Evolutionary conservation across 2,113 vertebrate species (phyloP).

Genomic region (Azemiops feae): DNA sequence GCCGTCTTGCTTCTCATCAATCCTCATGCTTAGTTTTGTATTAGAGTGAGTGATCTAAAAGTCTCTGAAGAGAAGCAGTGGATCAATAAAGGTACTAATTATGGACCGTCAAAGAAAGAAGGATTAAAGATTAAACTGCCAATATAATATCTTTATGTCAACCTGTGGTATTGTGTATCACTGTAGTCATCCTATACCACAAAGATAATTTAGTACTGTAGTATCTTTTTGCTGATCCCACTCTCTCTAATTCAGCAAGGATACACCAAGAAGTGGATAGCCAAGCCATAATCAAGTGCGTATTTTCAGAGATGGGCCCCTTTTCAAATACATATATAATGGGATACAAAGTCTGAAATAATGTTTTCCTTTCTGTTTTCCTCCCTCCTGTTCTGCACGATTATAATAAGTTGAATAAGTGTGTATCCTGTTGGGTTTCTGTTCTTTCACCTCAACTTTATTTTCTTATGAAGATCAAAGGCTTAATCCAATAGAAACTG

Average conservation of each 20-base stretch:
- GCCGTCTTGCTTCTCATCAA: not conserved
- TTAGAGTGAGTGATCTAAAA: not conserved
- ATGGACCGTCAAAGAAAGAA: not conserved
- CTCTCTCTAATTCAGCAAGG: not conserved
- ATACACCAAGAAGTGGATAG: not conserved
- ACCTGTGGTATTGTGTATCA: not conserved
- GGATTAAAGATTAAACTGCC: not conserved
- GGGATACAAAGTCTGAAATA: not conserved
- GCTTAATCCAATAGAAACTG: not conserved
- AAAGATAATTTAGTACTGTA: not conserved
- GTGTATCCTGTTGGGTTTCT: not conserved
- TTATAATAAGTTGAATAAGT: not conserved
- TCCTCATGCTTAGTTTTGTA: not conserved
- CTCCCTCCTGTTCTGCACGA: not conserved
- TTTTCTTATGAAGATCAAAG: conserved; percentile 7
- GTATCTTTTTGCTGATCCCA: not conserved
- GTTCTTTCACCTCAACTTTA: not conserved
- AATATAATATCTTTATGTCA: not conserved
- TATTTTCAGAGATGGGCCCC: not conserved
- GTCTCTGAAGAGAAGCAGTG: not conserved
- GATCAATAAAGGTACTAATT: not conserved
- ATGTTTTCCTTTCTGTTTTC: not conserved
- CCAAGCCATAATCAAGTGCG: not conserved
- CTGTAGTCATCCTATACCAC: not conserved
- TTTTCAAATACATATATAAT: not conserved